Conservation (phyloP, 1,140 invertebrate species). For the Drosophila punjabiensis region DNA sequence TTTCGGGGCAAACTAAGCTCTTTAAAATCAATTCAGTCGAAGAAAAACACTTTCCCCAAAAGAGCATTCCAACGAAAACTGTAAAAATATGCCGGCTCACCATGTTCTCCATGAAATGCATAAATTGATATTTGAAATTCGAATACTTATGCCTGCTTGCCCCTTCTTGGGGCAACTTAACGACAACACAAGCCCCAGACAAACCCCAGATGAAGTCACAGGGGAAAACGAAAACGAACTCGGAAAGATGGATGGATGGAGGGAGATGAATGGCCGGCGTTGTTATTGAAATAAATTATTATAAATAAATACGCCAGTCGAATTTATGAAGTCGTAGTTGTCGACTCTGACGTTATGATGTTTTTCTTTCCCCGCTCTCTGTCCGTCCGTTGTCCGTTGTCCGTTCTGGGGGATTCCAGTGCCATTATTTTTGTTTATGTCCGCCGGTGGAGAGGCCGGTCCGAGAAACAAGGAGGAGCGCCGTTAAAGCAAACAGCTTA, state of each 20-base stretch:
- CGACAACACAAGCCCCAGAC: conserved; percentile 27
- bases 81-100: conserved; percentile 64
- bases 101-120: conserved; percentile 51
- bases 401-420: conserved; percentile 31
- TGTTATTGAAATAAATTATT: conserved; percentile 85
- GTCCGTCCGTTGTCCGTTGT: conserved; percentile 3
- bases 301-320: conserved; percentile 82
- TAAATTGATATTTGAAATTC: conserved; percentile 82
- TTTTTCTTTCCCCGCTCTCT: conserved; percentile 44
- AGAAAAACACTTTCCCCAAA: conserved; percentile 67
- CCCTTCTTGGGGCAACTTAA: conserved; percentile 28
- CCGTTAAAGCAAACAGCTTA: conserved; percentile 85
- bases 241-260: conserved; percentile 15
- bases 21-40: conserved; percentile 35
- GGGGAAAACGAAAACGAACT: conserved; percentile 29
- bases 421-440: conserved; percentile 81
- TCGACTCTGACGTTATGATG: conserved; percentile 61
- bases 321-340: conserved; percentile 81
- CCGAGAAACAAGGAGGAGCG: conserved; percentile 42
- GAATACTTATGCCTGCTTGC: conserved; percentile 62
- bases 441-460: conserved; percentile 41
- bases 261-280: conserved; percentile 63
- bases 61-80: conserved; percentile 38
- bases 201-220: conserved; percentile 61
- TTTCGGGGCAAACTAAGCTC: conserved; percentile 17